Percentiles rank a stretch among this genome's conserved stretches.
Conservation (phyloP, 2,888 invertebrate species). For the Syrphus vitripennis region DNA sequence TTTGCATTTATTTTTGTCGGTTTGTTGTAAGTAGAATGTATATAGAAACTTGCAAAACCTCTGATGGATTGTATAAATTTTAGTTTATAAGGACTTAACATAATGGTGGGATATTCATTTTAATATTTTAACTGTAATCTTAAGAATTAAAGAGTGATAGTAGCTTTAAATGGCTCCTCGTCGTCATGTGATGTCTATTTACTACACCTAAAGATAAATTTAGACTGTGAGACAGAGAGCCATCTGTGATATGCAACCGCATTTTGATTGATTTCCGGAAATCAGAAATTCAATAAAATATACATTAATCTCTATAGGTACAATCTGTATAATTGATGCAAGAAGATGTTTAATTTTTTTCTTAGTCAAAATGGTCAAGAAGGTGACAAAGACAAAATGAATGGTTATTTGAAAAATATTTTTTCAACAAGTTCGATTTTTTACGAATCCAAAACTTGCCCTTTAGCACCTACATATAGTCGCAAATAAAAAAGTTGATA, state of each 20-base stretch:
- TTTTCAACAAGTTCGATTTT: too few relatives aligned
- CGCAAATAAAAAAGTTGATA: too few relatives aligned
- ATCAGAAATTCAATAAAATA: conserved; percentile 69
- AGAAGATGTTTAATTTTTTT: background rate
- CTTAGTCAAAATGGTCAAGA: too few relatives aligned
- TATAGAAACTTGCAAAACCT: background rate
- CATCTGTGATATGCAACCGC: conserved; percentile 78
- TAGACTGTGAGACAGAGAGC: background rate
- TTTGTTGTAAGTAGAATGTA: too few relatives aligned
- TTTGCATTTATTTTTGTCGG: conserved; percentile 66
- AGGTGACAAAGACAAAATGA: too few relatives aligned
- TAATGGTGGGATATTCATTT: conserved; percentile 37
- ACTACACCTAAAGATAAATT: background rate
- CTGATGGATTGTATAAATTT: background rate
- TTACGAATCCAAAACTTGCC: too few relatives aligned
- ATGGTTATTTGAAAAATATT: too few relatives aligned
- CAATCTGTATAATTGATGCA: conserved; percentile 14
- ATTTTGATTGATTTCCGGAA: conserved; percentile 81
- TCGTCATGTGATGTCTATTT: background rate
- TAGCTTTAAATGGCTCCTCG: background rate
- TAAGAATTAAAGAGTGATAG: background rate
- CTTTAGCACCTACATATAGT: too few relatives aligned
- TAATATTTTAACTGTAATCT: conserved; percentile 41
- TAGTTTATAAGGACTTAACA: background rate
- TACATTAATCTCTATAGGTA: too few relatives aligned